A percentile compares a stretch with the other conserved stretches of the same genome.
Evolutionary conservation across 2,113 vertebrate genomes (phyloP).

Genomic region (Sapayoa aenigma): DNA sequence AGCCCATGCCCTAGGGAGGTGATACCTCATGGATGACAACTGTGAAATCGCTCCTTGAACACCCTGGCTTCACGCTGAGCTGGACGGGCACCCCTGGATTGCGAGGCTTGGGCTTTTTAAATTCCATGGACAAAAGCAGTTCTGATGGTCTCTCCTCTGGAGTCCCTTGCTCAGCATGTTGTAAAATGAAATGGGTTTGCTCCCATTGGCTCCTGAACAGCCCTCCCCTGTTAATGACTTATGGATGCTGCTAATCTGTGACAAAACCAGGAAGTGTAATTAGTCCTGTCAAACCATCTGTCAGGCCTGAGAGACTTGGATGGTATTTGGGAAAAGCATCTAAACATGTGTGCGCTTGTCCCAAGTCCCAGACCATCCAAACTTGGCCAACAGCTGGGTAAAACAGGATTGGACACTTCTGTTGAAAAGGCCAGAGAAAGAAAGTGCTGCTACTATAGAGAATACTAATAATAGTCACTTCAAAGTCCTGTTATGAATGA

Average conservation of each 20-base stretch:
- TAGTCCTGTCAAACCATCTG: conserved; percentile 44
- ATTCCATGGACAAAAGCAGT: background rate
- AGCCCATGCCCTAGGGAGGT: background rate
- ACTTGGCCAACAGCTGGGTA: conserved; percentile 10
- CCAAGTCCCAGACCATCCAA: background rate
- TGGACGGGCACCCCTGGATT: background rate
- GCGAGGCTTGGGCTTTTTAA: background rate
- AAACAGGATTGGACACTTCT: background rate
- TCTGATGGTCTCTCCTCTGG: background rate
- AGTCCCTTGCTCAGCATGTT: background rate
- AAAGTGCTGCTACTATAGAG: background rate
- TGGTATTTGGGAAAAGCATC: conserved; percentile 42
- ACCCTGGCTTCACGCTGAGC: background rate
- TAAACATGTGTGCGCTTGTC: background rate
- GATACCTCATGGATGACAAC: background rate
- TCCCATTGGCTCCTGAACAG: background rate
- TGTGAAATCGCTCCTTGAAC: background rate
- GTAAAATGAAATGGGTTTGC: background rate
- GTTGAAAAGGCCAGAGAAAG: conserved; percentile 10
- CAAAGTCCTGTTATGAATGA: background rate
- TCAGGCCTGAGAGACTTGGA: conserved; percentile 40
- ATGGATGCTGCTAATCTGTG: background rate
- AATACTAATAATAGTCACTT: background rate
- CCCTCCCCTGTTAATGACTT: background rate
- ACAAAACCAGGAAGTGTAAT: conserved; percentile 31